phyloP scores from a whole-genome alignment of 2,797 vertebrate species.

The Furcifer pardalis region DNA sequence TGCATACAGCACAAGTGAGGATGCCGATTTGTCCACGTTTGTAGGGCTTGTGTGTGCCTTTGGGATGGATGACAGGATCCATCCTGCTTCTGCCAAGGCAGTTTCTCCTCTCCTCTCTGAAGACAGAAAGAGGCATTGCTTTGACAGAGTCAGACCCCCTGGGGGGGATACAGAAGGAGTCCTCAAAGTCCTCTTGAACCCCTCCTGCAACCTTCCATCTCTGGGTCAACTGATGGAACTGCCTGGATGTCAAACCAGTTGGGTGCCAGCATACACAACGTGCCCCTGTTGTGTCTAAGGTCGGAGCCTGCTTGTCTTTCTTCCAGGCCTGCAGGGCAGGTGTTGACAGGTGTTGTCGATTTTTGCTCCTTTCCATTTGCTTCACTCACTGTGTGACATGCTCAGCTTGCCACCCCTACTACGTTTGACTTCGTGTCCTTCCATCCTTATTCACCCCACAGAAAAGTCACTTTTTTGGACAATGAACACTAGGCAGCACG shows the following conservation, averaged over 20 bases:
- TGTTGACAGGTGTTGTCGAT: not conserved
- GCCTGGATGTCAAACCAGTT: not conserved
- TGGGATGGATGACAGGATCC: not conserved
- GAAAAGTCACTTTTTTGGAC: too few species aligned
- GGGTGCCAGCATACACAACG: too few species aligned
- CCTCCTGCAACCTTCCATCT: rapidly evolving
- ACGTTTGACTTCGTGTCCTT: not conserved
- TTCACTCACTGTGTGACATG: not conserved
- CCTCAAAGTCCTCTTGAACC: rapidly evolving
- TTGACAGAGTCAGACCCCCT: not conserved
- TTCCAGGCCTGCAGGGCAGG: not conserved
- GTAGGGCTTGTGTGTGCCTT: not conserved
- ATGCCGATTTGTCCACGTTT: too few species aligned
- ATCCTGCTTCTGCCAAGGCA: not conserved
- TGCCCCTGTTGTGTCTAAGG: rapidly evolving
- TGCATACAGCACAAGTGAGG: not conserved
- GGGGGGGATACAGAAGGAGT: not conserved
- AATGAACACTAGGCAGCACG: too few species aligned
- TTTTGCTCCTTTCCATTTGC: not conserved
- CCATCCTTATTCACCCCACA: not conserved
- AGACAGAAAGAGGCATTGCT: not conserved
- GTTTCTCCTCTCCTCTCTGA: not conserved
- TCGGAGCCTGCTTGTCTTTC: rapidly evolving
- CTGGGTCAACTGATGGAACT: not conserved
- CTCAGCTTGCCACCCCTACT: not conserved